phyloP scores from a whole-genome alignment of 2,113 vertebrate genomes.

The Castor canadensis region DNA sequence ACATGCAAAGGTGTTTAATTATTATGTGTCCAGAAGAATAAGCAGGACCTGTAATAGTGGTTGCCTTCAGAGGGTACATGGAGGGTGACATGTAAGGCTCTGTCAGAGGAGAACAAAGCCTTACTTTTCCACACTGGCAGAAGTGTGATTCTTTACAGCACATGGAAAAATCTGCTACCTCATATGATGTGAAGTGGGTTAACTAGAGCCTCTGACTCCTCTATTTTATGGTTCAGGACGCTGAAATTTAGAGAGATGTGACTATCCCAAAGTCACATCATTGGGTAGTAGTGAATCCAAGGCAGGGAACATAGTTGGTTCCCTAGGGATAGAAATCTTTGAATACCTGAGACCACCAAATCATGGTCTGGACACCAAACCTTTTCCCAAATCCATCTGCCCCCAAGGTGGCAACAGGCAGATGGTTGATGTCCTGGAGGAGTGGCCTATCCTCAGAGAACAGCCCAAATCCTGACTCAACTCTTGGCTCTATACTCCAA shows the following conservation, averaged over 20 bases:
- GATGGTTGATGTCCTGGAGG: neutral
- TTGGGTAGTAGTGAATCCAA: no score
- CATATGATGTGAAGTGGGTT: neutral
- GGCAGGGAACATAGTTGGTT: neutral
- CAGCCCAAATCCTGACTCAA: neutral
- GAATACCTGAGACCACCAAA: neutral
- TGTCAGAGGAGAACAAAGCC: neutral
- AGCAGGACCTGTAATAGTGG: neutral
- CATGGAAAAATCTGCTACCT: neutral
- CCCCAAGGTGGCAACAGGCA: neutral
- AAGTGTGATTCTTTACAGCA: neutral
- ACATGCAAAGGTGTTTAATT: neutral
- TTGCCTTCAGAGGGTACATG: neutral
- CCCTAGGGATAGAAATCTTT: neutral
- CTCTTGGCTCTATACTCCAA: neutral
- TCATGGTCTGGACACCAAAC: neutral
- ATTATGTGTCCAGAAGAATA: neutral
- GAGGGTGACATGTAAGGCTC: no score
- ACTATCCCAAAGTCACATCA: neutral
- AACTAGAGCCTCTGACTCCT: neutral
- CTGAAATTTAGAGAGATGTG: neutral
- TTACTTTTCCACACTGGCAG: accelerated
- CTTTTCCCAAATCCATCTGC: neutral
- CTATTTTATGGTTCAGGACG: neutral
- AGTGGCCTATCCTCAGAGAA: neutral